A percentile compares a stretch with the other conserved stretches of the same genome.
These are phyloP conservation scores for Plusia festucae DNA, from an alignment of 2,888 invertebrate species.

Conservation along the genomic window DNA sequence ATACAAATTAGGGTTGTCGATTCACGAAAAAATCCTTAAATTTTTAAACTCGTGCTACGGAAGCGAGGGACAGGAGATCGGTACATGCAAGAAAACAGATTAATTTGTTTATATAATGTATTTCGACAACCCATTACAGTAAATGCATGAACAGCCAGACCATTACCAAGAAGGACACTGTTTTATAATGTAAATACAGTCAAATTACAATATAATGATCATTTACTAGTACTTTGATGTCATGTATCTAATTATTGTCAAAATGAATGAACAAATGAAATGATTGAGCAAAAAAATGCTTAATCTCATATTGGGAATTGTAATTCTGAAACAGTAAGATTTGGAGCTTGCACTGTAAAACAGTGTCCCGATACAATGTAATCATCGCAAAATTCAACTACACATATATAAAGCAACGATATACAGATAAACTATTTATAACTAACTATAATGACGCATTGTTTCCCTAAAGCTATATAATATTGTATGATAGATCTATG, in stretches of 20 bases:
- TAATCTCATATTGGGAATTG: slow-evolving; percentile 5
- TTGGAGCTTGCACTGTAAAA: slow-evolving; percentile 55
- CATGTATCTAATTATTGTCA: slow-evolving; percentile 11
- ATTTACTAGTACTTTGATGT: slow-evolving; percentile 17
- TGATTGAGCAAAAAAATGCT: slow-evolving; percentile 15
- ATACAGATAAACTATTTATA: slow-evolving; percentile 65
- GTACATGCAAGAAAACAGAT: slow-evolving; percentile 88
- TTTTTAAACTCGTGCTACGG: slow-evolving; percentile 71
- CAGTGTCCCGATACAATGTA: slow-evolving; percentile 69
- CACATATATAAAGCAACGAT: slow-evolving; percentile 77
- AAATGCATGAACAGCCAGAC: slow-evolving; percentile 81
- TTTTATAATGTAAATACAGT: slow-evolving; percentile 56
- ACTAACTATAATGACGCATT: slow-evolving; percentile 54
- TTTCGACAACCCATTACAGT: slow-evolving; percentile 85
- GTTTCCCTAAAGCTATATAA: slow-evolving; percentile 44
- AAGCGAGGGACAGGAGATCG: slow-evolving; percentile 72
- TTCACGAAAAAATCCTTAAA: background rate
- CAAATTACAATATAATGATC: slow-evolving; percentile 2
- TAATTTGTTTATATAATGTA: slow-evolving; percentile 81
- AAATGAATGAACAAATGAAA: slow-evolving; percentile 9
- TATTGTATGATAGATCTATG: slow-evolving; percentile 48
- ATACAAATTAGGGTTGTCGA: background rate
- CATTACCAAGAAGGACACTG: slow-evolving; percentile 71
- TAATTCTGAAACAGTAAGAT: slow-evolving; percentile 12
- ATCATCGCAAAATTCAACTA: slow-evolving; percentile 66